Conservation (phyloP, 1,140 invertebrate species). For the Trachymyrmex cornetzi region DNA sequence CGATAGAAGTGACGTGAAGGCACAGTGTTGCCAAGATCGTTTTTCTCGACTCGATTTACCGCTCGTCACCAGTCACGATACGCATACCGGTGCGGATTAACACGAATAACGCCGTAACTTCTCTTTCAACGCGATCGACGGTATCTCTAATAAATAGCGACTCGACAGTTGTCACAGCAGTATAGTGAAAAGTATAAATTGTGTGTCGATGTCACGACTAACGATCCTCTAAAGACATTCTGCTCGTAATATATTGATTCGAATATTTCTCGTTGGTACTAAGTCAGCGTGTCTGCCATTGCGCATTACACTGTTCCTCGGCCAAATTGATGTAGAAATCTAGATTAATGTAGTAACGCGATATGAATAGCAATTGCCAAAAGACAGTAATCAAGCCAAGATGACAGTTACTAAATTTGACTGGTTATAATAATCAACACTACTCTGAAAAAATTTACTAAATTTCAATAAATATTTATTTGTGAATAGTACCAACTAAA, state of each 20-base stretch:
- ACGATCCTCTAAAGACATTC: not conserved
- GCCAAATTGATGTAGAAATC: not conserved
- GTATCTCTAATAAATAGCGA: constrained; percentile 50
- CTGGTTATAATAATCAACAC: no score
- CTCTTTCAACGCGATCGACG: constrained; percentile 25
- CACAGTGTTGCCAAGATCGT: constrained; percentile 7
- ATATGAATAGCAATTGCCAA: not conserved
- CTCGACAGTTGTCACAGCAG: constrained; percentile 38
- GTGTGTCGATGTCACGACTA: not conserved
- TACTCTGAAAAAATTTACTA: no score
- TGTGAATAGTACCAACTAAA: no score
- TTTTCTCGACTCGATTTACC: constrained; percentile 50
- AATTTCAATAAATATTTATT: no score
- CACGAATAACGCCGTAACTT: constrained; percentile 36
- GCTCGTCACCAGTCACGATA: constrained; percentile 65
- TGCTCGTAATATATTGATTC: not conserved
- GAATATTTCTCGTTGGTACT: no score
- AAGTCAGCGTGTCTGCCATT: not conserved
- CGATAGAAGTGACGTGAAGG: constrained; percentile 47
- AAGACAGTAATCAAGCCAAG: no score
- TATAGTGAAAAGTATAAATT: constrained; percentile 14
- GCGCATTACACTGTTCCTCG: not conserved
- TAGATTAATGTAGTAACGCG: not conserved
- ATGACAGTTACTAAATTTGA: no score
- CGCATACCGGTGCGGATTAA: constrained; percentile 48